phyloP scores from a whole-genome alignment of 2,113 vertebrate genomes.

The Chinchilla lanigera region DNA sequence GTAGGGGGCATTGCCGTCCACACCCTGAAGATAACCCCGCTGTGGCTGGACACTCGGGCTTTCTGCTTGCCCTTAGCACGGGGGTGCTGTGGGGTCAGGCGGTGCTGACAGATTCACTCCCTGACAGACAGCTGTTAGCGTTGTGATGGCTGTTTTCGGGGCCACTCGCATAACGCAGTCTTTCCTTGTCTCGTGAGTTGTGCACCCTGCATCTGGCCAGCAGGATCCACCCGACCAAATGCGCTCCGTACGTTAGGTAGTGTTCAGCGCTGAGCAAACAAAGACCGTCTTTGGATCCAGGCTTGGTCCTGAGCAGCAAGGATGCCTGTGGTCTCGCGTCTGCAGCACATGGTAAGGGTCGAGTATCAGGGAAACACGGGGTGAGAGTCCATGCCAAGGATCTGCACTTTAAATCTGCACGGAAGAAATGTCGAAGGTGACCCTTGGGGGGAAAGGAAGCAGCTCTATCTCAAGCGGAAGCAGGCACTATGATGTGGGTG shows the following conservation, averaged over 20 bases:
- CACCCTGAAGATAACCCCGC: not conserved
- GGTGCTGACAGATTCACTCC: not conserved
- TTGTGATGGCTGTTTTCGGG: constrained; percentile 4
- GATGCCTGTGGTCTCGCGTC: not conserved
- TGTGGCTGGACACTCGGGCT: not conserved
- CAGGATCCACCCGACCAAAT: not conserved
- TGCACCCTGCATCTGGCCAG: not conserved
- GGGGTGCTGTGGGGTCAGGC: not conserved
- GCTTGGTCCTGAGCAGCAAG: not conserved
- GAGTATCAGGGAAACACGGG: not conserved
- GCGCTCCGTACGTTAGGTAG: not conserved
- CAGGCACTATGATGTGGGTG: not conserved
- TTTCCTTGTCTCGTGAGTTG: not conserved
- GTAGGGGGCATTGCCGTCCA: not conserved
- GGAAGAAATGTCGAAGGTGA: not conserved
- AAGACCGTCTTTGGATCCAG: not conserved
- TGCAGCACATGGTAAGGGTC: not conserved
- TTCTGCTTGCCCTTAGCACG: not conserved
- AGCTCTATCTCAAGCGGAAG: not conserved
- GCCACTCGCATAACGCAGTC: not conserved
- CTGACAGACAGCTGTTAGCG: not conserved
- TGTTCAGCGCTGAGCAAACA: not conserved
- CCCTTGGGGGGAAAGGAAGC: not conserved
- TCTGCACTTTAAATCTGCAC: not conserved
- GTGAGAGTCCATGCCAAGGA: not conserved